Evolutionary conservation across 1,140 invertebrate genomes (phyloP), one percentile per base, ranked within the genome.

Genomic region (Linepithema humile): DNA sequence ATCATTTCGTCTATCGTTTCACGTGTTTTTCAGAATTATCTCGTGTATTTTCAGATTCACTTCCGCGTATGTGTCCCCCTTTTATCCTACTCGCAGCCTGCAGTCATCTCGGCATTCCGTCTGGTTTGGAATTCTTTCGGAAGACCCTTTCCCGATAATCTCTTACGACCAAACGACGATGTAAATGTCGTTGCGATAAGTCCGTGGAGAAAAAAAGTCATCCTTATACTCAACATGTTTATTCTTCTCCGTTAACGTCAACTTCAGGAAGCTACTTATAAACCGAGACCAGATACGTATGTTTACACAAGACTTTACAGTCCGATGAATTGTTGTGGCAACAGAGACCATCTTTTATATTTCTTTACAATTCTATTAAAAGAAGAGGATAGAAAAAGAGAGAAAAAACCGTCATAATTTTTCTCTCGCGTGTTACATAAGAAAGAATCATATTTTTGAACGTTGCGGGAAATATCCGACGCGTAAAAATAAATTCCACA

Each of bases 181-280:
- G 69, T 82, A 74, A 82, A 82, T 60, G 69, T 60, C 78, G 50
- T 20, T 55, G 53, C 64, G 64, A 57, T 70, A 80, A 80, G 64
- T 29, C 6, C 9, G 38, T 82, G 12, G n/a, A n/a, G n/a, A n/a
- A n/a, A n/a, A n/a, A 17, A 74, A 67, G 70, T 80, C 78, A 29
- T 73, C 5, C 55, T 43, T 53, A 7, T 67, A 50, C 74, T 40
- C 50, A 70, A 70, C 48, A 57, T 43, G 64, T 80, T 80, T 69
- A 35, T 69, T 23, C 75, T 26, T 4, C 15, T 67, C 17, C 75
- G 35, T 70, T 69, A 29, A 12, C 55, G 64, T 80, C 64, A 80
- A 80, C 48, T 70, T 55, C 26, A 69, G 64, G 3, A 35, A 70
- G 64, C 75, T 55, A 57, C 23, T 80, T 70, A 70, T 55, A 69